Base-by-base conservation (phyloP, 2,888 invertebrate genomes). In the Noctua comes region DNA sequence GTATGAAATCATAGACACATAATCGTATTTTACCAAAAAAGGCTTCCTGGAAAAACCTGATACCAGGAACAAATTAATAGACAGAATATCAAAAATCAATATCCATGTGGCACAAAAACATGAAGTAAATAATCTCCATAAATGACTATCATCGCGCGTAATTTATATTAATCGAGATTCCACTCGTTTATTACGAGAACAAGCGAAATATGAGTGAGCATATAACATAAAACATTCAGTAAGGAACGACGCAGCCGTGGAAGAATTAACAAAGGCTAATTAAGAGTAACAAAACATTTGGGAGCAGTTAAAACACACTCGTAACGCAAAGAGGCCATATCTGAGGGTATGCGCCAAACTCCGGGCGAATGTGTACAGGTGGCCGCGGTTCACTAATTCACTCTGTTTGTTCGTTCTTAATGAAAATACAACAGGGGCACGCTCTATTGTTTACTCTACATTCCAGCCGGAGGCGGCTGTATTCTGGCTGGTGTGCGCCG, bases 341-440 rank as follows among this genome's bases (percentile, higher is more conserved):
- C 86, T 85, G 76, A 72, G 82, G 82, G 78, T 77, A 68, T 68
- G 76, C 65, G 73, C 78, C 71, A 80, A 86, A 81, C 78, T 76
- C 27, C 40, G 69, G 62, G 72, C 57, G 81, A 73, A 73, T 73
- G 83, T 82, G 73, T 84, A 82, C 88, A 88, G 90, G 85, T 89
- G 84, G 84, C 82, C 77, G 80, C 69, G 89, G 88, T 83, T 86
- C 84, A 78, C 90, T 88, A 90, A 89, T 90, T 89, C 85, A 84
- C 89, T 69, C 43, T 77, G 68, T 89, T 89, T 90, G 89, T 84
- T 85, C 87, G 68, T 86, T 83, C 87, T 80, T 88, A 88, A 89
- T 90, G 90, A 88, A 89, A 90, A 86, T 87, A 89, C 89, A 89
- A 89, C 88, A 90, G 76, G 71, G 84, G 83, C 73, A 86, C 82